A percentile compares a stretch with the other conserved stretches of the same genome.
phyloP scores from a whole-genome alignment of 2,888 invertebrate genomes.

The Zaprionus lineosus region DNA sequence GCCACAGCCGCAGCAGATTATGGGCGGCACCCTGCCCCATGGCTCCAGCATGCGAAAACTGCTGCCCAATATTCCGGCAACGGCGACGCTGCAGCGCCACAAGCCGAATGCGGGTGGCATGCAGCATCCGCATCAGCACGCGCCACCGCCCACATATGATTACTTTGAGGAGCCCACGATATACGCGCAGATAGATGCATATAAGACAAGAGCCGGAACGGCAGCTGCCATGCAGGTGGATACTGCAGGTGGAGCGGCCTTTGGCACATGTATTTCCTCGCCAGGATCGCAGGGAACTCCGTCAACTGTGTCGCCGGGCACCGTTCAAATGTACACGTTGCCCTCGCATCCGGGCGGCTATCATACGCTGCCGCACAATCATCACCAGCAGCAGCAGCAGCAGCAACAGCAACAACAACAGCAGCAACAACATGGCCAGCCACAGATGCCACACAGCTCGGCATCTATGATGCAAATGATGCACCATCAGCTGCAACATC shows the following conservation, averaged over 20 bases:
- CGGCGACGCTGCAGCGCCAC: conserved; percentile 80
- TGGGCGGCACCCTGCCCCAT: conserved; percentile 77
- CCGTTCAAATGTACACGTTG: conserved; percentile 82
- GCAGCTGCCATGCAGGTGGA: conserved; percentile 64
- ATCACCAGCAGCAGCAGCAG: conserved; percentile 74
- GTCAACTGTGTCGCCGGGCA: conserved; percentile 81
- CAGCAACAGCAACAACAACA: conserved; percentile 51
- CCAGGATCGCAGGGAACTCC: conserved; percentile 81
- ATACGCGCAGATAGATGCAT: conserved; percentile 90
- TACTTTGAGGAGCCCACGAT: conserved; percentile 87
- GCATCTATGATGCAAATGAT: conserved; percentile 80
- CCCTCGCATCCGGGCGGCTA: conserved; percentile 82
- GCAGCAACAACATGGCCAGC: conserved; percentile 46
- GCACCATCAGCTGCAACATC: conserved; percentile 66
- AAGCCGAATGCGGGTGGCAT: conserved; percentile 73
- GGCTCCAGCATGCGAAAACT: conserved; percentile 80
- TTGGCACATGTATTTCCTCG: conserved; percentile 83
- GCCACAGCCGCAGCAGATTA: conserved; percentile 38
- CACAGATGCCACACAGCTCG: conserved; percentile 69
- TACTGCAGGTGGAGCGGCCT: conserved; percentile 70
- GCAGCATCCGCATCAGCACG: conserved; percentile 71
- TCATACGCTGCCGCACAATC: conserved; percentile 82
- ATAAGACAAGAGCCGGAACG: conserved; percentile 82
- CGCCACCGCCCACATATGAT: conserved; percentile 81
- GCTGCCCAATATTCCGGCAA: conserved; percentile 78